Base-by-base conservation (phyloP, 2,113 vertebrate species). In the Apteryx mantelli region DNA sequence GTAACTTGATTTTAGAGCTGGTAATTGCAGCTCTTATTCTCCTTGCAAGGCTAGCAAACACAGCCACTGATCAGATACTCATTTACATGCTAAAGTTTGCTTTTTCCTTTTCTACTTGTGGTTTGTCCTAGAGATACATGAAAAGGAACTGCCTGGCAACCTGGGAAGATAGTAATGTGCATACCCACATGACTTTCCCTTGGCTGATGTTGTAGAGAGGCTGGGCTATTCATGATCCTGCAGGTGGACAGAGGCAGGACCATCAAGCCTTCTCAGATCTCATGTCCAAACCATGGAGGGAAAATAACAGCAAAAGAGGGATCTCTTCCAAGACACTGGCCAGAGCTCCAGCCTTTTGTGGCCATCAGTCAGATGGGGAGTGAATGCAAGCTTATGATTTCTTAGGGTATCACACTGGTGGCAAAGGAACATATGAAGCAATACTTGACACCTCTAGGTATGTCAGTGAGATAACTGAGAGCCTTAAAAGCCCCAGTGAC, bases 341-440 rank as follows among this genome's bases (percentile, higher is more conserved):
- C 60, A 79, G 34, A 90, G 5, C 21, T 65, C 15, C 56, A 69
- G 8, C 32, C 68, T 74, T 66, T 76, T 63, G 32, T 63, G 78
- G 18, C 32, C 3, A 0, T 73, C 81, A 60, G 9, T 46, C 19
- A 64, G 46, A 16, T 55, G 34, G 24, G 69, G 38, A 82, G 20
- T 36, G 87, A 82, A 87, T 80, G 68, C 42, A 65, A 81, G 60
- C 13, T 74, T 77, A 78, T 86, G 50, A 85, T 92, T 82, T 48
- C 65, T 50, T 40, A 85, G 24, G 53, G 30, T 69, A 63, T 58
- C 2, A 0, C 82, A 89, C 85, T 93, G 89, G 69, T 86, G 81
- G 65, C 86, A 96, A 91, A 92, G 65, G 86, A 94, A 94, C 70
- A 48, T 30, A 36, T 22, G 26, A 79, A 92, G 61, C 64, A 95